Evolutionary conservation across 2,113 vertebrate species (phyloP).

Genomic region (Tragelaphus strepsiceros): DNA sequence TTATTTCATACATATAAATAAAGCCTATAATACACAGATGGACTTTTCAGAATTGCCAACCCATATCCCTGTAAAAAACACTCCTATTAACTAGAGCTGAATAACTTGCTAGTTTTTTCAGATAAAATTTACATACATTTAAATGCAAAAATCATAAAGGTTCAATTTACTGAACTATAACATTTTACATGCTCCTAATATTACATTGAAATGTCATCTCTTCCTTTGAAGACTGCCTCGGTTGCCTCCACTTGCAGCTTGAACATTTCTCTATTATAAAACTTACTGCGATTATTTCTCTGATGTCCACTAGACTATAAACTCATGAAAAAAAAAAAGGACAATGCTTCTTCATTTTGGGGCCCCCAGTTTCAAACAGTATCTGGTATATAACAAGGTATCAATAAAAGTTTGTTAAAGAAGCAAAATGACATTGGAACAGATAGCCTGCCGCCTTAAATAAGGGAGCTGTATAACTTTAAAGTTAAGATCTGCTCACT

Average conservation of each 20-base stretch:
- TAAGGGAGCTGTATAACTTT: not conserved
- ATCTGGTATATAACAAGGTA: not conserved
- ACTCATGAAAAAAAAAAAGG: not conserved
- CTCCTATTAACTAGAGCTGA: not conserved
- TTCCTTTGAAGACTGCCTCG: not conserved
- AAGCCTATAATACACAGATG: not conserved
- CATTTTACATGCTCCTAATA: not conserved
- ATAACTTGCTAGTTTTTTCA: not conserved
- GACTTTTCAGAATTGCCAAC: not conserved
- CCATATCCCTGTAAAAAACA: not conserved
- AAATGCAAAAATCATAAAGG: not conserved
- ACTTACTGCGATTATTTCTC: not conserved
- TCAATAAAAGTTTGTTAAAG: not conserved
- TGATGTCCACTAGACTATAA: not conserved
- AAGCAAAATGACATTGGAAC: not conserved
- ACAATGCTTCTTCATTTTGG: not conserved
- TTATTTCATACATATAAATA: not conserved
- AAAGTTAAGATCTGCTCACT: not conserved
- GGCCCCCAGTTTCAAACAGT: not conserved
- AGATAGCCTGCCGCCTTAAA: not conserved
- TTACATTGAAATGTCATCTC: not conserved
- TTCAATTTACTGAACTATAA: not conserved
- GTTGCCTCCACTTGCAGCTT: not conserved
- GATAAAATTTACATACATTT: not conserved
- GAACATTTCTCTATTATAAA: not conserved